phyloP scores from a whole-genome alignment of 2,113 vertebrate species.

The Zonotrichia leucophrys region DNA sequence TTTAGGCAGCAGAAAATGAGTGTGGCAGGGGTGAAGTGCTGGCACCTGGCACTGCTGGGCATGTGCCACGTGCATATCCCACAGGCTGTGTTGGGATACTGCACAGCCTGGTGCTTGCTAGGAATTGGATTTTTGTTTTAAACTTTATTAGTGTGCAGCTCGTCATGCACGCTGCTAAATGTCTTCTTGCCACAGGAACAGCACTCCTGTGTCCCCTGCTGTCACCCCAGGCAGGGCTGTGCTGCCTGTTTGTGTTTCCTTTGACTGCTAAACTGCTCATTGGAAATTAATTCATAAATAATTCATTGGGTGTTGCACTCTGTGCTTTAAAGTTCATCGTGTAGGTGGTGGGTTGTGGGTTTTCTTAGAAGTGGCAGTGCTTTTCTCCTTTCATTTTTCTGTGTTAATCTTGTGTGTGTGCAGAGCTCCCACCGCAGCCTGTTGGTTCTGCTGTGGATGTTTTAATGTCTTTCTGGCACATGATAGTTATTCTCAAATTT shows the following conservation, averaged over 20 bases:
- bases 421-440: neutral
- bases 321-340: conserved; percentile 25
- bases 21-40: neutral
- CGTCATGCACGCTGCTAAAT: neutral
- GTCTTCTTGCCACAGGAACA: neutral
- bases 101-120: neutral
- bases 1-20: neutral
- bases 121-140: neutral
- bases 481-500: neutral
- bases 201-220: neutral
- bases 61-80: neutral
- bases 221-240: neutral
- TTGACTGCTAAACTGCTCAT: conserved; percentile 45
- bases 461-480: neutral
- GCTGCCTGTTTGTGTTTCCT: conserved; percentile 15
- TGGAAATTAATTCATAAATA: conserved; percentile 61
- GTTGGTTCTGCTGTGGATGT: neutral
- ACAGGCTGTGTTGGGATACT: neutral
- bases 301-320: conserved; percentile 36
- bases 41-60: neutral
- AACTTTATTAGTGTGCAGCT: neutral
- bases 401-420: neutral
- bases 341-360: conserved; percentile 39
- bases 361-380: conserved; percentile 16
- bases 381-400: neutral